These are phyloP conservation scores for Myiothlypis chrysogaster DNA, from an alignment of 2,797 vertebrate genomes.

Conservation along the genomic window DNA sequence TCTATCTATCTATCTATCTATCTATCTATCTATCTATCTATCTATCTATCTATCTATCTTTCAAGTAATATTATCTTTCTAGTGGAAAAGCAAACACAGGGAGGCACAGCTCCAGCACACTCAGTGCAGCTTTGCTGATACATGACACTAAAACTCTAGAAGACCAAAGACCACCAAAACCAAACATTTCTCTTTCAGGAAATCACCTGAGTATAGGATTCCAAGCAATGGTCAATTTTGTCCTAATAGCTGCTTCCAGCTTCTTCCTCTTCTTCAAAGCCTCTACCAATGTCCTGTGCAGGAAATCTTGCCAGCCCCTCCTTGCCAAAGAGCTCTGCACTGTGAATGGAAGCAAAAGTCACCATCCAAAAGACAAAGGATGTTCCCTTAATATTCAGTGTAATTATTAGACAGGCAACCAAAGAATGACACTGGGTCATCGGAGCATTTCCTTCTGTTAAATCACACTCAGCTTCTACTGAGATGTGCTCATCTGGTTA, in stretches of 20 bases:
- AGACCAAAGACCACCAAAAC: not conserved
- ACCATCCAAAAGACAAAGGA: not conserved
- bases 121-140: not conserved
- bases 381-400: not conserved
- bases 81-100: not conserved
- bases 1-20: not conserved
- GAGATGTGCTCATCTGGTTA: not conserved
- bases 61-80: not conserved
- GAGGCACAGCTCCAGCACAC: not conserved
- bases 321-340: not conserved
- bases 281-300: not conserved
- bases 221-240: not conserved
- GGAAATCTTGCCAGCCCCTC: not conserved
- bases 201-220: not conserved
- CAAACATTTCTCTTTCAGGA: not conserved
- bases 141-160: not conserved
- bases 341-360: constrained; percentile 20
- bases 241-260: not conserved
- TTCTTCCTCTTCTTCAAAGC: not conserved
- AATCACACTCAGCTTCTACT: not conserved
- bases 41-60: not conserved
- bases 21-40: not conserved
- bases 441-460: not conserved
- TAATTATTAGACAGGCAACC: not conserved
- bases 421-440: not conserved